phyloP scores from a whole-genome alignment of 1,140 invertebrate species.

The Dreissena rostriformis region DNA sequence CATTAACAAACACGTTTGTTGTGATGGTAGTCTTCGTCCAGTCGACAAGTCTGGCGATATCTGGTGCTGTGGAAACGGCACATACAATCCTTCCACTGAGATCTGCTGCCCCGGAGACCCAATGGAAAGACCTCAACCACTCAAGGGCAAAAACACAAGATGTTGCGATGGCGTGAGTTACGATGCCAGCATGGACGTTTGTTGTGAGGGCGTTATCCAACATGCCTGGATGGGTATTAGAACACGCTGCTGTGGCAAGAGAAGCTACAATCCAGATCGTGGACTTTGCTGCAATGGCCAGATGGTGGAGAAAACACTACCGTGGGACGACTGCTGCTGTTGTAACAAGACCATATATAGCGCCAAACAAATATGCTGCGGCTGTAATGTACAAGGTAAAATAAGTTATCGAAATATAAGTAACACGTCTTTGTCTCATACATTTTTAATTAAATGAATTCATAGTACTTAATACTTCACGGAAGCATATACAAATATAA shows the following conservation, averaged over 20 bases:
- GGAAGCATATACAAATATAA: too few relatives aligned
- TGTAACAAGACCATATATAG: constrained; percentile 42
- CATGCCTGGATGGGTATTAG: constrained; percentile 43
- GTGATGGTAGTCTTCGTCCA: constrained; percentile 37
- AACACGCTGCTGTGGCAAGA: constrained; percentile 47
- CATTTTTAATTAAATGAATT: too few relatives aligned
- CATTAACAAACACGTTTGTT: constrained; percentile 42
- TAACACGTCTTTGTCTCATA: too few relatives aligned
- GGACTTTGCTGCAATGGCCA: constrained; percentile 44
- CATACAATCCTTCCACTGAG: constrained; percentile 44
- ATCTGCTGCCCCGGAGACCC: constrained; percentile 38
- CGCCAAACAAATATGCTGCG: constrained; percentile 47
- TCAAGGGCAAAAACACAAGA: constrained; percentile 39
- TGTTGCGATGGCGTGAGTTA: constrained; percentile 44
- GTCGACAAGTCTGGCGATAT: constrained; percentile 40
- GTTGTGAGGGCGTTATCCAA: constrained; percentile 50
- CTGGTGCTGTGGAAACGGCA: constrained; percentile 48
- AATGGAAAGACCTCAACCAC: constrained; percentile 11
- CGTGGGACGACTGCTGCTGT: constrained; percentile 50
- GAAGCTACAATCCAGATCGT: constrained; percentile 55
- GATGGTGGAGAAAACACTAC: constrained; percentile 39
- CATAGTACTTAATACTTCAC: too few relatives aligned
- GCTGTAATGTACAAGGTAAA: constrained; percentile 50
- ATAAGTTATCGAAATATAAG: too few relatives aligned
- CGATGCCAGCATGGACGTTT: constrained; percentile 45